Base-by-base conservation (phyloP, 2,888 invertebrate species). In the Sminthurinus aureus region DNA sequence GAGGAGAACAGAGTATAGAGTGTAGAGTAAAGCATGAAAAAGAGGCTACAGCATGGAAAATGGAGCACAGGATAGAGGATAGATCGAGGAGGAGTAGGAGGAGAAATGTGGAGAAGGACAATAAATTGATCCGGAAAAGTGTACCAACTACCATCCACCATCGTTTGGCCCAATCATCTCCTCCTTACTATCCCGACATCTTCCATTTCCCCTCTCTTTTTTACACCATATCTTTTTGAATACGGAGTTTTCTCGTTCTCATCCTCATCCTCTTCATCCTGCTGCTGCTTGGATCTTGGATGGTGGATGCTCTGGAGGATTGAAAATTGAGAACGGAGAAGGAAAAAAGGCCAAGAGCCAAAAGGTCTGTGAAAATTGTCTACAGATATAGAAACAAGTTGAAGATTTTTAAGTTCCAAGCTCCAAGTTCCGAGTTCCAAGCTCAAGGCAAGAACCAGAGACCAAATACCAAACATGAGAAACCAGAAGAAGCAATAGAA, bases 81-180 rank as follows among this genome's bases (percentile, higher is more conserved):
- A 38, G 38, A 38, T 4, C 38, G 6, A 6, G 6, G 38, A 38
- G 38, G 38, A 38, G 38, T 1, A 38, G 38, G 38, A 38, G 38
- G 38, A 38, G 38, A 38, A 38, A 38, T 8, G 71, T n/a, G 22
- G 67, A 69, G 67, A 73, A 73, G 22, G 80, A 81, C 69, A 69
- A 71, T 73, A 81, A 81, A 81, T 81, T 81, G 80, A 81, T 81
- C 80, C 80, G 80, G 80, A 81, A 81, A 81, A 81, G 73, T 81
- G 73, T 58, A 73, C 38, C 73, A 81, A 50, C 79, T 24, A 79
- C 79, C 9, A 69, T n/a, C n/a, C 11, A 38, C 38, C 26, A 22
- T 22, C 73, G 22, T 58, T 73, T 52, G 50, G 80, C 50, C 80
- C 80, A 81, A 81, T 81, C 80, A 81, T 81, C 80, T 74, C 73